These are phyloP conservation scores for Onthophagus taurus DNA, from an alignment of 1,140 invertebrate genomes.

Conservation along the genomic window DNA sequence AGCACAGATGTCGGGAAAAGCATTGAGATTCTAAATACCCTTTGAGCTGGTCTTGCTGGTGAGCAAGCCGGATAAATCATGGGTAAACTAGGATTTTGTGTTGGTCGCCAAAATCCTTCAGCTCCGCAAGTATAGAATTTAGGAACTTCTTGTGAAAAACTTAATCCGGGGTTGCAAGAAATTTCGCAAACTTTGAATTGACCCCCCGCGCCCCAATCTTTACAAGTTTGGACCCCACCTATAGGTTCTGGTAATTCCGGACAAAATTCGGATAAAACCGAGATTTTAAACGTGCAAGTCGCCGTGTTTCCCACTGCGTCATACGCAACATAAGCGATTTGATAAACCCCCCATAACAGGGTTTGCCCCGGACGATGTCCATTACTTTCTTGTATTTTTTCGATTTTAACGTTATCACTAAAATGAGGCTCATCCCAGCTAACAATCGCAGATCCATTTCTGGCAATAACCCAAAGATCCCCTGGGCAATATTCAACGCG, in stretches of 20 bases:
- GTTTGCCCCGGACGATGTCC: slow-evolving; percentile 85
- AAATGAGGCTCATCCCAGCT: slow-evolving; percentile 92
- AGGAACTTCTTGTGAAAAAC: slow-evolving; percentile 84
- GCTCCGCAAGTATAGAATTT: slow-evolving; percentile 94
- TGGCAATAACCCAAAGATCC: slow-evolving; percentile 88
- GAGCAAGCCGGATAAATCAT: slow-evolving; percentile 86
- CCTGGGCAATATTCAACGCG: slow-evolving; percentile 83
- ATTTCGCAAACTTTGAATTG: slow-evolving; percentile 91
- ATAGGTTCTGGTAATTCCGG: slow-evolving; percentile 76
- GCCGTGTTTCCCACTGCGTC: slow-evolving; percentile 87
- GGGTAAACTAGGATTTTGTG: slow-evolving; percentile 63
- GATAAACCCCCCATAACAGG: slow-evolving; percentile 84
- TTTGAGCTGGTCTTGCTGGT: slow-evolving; percentile 75
- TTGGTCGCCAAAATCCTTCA: slow-evolving; percentile 93
- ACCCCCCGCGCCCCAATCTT: slow-evolving; percentile 92
- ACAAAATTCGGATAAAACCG: slow-evolving; percentile 88
- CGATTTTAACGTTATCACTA: slow-evolving; percentile 75
- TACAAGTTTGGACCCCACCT: slow-evolving; percentile 81
- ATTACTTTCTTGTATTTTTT: slow-evolving; percentile 72
- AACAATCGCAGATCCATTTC: slow-evolving; percentile 83
- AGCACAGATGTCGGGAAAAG: slow-evolving; percentile 87
- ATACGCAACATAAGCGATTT: slow-evolving; percentile 87
- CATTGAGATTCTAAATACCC: slow-evolving; percentile 88
- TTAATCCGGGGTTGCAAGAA: slow-evolving; percentile 70
- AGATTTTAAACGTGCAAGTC: slow-evolving; percentile 88